These are phyloP conservation scores for Meloidogyne chitwoodi DNA, from an alignment of 1,140 invertebrate genomes.

Conservation along the genomic window DNA sequence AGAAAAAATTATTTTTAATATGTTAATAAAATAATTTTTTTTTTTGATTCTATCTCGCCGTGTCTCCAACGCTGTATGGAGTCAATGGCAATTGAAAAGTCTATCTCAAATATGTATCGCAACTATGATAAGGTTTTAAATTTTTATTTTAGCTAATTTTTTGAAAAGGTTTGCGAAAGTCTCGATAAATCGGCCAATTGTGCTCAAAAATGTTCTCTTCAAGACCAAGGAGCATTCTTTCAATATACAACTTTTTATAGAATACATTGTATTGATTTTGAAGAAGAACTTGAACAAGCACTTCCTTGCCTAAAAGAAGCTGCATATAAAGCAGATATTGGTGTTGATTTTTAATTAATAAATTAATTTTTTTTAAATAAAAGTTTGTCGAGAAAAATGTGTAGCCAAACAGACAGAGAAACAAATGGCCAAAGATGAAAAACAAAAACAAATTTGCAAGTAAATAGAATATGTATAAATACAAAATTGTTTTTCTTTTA, in stretches of 20 bases:
- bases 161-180: constrained; percentile 45
- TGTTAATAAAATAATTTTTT: not conserved
- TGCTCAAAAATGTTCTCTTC: constrained; percentile 35
- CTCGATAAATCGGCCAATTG: constrained; percentile 46
- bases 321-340: constrained; percentile 46
- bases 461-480: constrained; percentile 14
- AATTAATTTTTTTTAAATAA: not conserved
- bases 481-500: not conserved
- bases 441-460: constrained; percentile 50
- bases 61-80: constrained; percentile 39
- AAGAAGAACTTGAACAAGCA: constrained; percentile 50
- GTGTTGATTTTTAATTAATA: constrained; percentile 14
- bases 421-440: constrained; percentile 35
- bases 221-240: constrained; percentile 45
- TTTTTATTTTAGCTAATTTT: not conserved
- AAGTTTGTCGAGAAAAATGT: constrained; percentile 44
- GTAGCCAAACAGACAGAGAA: constrained; percentile 38
- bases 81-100: constrained; percentile 40
- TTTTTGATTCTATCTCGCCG: constrained; percentile 10
- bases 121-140: constrained; percentile 35
- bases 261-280: constrained; percentile 52
- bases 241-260: constrained; percentile 55
- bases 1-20: not conserved
- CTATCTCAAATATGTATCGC: constrained; percentile 37
- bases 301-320: constrained; percentile 42